A percentile compares a stretch with the other conserved stretches of the same genome.
phyloP scores from a whole-genome alignment of 2,888 invertebrate species.

The Amblyjoppa proteus region DNA sequence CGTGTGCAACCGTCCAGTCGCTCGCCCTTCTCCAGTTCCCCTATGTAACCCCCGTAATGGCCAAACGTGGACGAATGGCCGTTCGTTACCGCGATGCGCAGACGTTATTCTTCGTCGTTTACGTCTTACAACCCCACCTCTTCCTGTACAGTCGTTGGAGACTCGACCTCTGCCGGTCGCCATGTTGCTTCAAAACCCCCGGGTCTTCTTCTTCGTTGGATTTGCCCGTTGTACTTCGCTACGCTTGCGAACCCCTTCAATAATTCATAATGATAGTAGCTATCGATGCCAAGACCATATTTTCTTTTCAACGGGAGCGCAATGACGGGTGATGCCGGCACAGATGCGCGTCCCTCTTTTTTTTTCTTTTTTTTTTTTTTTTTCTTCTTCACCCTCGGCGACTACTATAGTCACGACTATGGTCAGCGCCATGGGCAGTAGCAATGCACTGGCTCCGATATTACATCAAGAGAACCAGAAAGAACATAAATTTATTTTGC shows the following conservation, averaged over 20 bases:
- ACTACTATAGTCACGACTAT: constrained; percentile 9
- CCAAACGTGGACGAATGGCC: constrained; percentile 83
- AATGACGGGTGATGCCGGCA: constrained; percentile 29
- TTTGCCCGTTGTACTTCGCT: constrained; percentile 36
- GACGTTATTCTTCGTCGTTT: constrained; percentile 54
- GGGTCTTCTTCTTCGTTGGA: constrained; percentile 41
- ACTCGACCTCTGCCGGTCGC: constrained; percentile 63
- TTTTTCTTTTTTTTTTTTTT: background rate
- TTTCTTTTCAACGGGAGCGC: constrained; percentile 37
- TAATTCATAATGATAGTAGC: constrained; percentile 72
- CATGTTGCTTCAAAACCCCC: constrained; percentile 70
- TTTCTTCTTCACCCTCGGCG: constrained; percentile 17
- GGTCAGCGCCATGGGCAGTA: background rate
- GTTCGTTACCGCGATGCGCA: constrained; percentile 70
- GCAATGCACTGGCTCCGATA: background rate
- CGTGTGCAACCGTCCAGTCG: constrained; percentile 32
- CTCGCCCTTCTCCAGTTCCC: constrained; percentile 54
- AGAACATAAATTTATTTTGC: background rate
- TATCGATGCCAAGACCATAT: constrained; percentile 69
- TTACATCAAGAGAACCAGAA: background rate
- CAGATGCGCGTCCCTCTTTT: constrained; percentile 45
- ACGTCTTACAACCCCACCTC: background rate
- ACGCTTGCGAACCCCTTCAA: constrained; percentile 69
- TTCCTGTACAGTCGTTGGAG: background rate
- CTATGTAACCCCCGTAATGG: constrained; percentile 48